phyloP scores from a whole-genome alignment of 2,888 invertebrate genomes.

The Drosophila mimetica region DNA sequence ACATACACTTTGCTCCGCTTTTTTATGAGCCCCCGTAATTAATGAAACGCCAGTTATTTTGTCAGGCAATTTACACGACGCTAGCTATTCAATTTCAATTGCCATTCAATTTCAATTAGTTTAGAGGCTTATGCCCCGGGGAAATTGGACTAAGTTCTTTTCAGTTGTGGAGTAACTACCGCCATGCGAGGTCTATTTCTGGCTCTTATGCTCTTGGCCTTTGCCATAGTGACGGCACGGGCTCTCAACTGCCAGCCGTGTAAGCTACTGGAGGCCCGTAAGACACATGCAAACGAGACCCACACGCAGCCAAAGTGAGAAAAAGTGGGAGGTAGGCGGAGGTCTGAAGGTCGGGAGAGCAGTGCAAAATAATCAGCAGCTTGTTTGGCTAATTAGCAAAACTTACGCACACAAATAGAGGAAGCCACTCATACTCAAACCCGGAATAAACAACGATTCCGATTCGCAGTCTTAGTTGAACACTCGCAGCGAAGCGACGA shows the following conservation, averaged over 20 bases:
- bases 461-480: constrained; percentile 29
- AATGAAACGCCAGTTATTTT: constrained; percentile 26
- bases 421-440: neutral
- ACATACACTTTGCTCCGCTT: constrained; percentile 5
- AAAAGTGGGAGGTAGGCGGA: neutral
- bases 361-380: constrained; percentile 30
- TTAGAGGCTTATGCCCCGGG: constrained; percentile 48
- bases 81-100: constrained; percentile 35
- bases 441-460: constrained; percentile 1
- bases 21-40: constrained; percentile 24
- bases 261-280: constrained; percentile 62
- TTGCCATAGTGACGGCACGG: constrained; percentile 12
- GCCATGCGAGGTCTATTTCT: constrained; percentile 49
- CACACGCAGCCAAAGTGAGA: constrained; percentile 35
- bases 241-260: constrained; percentile 68
- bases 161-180: constrained; percentile 46
- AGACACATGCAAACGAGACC: constrained; percentile 54
- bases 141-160: constrained; percentile 55
- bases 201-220: constrained; percentile 41
- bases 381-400: constrained; percentile 41
- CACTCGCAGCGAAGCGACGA: constrained; percentile 21
- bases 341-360: neutral
- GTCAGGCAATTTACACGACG: constrained; percentile 29
- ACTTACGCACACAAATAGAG: constrained; percentile 12
- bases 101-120: constrained; percentile 56